Conservation (phyloP, 1,140 invertebrate genomes). For the Procambarus clarkii region DNA sequence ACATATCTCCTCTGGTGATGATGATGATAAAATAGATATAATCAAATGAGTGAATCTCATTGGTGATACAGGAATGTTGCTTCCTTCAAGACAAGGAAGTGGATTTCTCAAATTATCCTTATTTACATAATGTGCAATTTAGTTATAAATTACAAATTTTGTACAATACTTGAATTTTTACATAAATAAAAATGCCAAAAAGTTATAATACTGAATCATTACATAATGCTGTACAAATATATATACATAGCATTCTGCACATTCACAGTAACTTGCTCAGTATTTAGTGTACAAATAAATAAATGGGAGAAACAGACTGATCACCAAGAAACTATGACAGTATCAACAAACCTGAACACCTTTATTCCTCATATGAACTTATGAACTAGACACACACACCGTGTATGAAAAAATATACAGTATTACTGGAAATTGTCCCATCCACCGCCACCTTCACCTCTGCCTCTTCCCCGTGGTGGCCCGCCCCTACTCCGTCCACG, state of each 20-base stretch:
- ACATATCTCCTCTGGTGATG: constrained; percentile 44
- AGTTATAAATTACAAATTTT: not conserved
- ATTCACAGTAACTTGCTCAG: not conserved
- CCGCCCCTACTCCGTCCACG: constrained; percentile 36
- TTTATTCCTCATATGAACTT: constrained; percentile 15
- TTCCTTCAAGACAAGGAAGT: not conserved
- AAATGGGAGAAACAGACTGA: not conserved
- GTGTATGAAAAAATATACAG: not conserved
- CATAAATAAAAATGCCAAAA: not conserved
- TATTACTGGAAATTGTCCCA: constrained; percentile 56
- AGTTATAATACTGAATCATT: not conserved
- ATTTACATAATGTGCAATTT: not conserved
- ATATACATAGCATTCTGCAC: not conserved
- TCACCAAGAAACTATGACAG: not conserved
- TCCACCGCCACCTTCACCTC: constrained; percentile 43
- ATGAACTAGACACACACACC: constrained; percentile 14
- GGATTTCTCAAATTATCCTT: not conserved
- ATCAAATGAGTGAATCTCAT: constrained; percentile 36
- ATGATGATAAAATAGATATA: constrained; percentile 56
- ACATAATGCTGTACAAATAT: not conserved
- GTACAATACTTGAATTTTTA: not conserved
- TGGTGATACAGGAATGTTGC: constrained; percentile 47
- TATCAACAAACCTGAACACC: constrained; percentile 55
- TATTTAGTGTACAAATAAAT: not conserved
- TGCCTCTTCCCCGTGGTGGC: not conserved